Evolutionary conservation across 1,140 invertebrate species (phyloP).

Genomic region (Teleogryllus occipitalis): DNA sequence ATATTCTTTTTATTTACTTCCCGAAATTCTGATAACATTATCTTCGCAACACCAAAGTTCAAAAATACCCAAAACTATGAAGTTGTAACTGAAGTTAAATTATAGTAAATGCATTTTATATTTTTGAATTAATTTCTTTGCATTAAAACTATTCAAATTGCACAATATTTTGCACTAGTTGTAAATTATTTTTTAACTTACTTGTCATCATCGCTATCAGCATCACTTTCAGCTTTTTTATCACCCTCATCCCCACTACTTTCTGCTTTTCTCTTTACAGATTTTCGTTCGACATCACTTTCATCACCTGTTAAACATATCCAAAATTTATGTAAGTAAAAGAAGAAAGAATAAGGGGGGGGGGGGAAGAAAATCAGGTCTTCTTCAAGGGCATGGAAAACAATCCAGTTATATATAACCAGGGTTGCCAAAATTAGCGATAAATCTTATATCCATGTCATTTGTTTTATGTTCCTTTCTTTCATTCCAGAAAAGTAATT

Average conservation of each 20-base stretch:
- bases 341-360: no score
- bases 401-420: no score
- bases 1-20: no score
- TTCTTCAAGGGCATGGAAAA: no score
- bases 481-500: no score
- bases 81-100: neutral
- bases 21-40: neutral
- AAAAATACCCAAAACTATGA: neutral
- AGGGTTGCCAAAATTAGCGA: no score
- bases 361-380: no score
- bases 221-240: conserved; percentile 16
- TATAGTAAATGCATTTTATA: neutral
- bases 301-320: neutral
- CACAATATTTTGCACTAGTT: neutral
- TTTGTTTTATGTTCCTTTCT: no score
- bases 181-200: neutral
- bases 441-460: no score
- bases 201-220: conserved; percentile 16
- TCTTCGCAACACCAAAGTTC: neutral
- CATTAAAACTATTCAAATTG: neutral
- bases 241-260: conserved; percentile 15
- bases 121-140: neutral
- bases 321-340: no score
- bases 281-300: neutral
- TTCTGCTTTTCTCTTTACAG: conserved; percentile 8